phyloP scores from a whole-genome alignment of 2,113 vertebrate genomes.

The Columba livia region DNA sequence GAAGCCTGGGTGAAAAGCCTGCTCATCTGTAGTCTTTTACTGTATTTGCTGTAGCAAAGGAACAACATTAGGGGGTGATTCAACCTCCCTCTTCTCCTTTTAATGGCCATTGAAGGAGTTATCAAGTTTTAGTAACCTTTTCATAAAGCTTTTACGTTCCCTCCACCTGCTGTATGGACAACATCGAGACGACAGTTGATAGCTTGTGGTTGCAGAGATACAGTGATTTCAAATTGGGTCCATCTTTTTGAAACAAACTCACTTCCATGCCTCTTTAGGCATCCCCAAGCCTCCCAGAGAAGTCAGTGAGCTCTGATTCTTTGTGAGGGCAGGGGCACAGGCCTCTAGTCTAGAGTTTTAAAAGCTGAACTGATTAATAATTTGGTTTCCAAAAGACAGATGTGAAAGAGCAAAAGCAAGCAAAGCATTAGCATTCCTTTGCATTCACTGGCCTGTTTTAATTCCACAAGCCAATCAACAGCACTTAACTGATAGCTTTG shows the following conservation, averaged over 20 bases:
- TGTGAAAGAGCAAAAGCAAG: not conserved
- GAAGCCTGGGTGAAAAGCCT: not conserved
- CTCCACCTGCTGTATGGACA: too few relatives aligned
- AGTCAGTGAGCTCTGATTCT: not conserved
- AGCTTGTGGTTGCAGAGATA: too few relatives aligned
- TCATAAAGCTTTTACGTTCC: too few relatives aligned
- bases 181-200: too few relatives aligned
- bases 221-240: too few relatives aligned
- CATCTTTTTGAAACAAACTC: too few relatives aligned
- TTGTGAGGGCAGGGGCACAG: not conserved
- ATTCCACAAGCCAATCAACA: not conserved
- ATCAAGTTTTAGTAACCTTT: too few relatives aligned
- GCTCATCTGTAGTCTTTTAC: not conserved
- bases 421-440: not conserved
- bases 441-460: not conserved
- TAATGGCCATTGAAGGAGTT: not conserved
- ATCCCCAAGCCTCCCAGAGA: not conserved
- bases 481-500: not conserved
- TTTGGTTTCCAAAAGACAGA: not conserved
- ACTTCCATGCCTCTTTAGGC: not conserved
- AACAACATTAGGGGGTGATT: not conserved
- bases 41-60: not conserved
- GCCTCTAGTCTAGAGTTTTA: not conserved
- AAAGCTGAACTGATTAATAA: not conserved
- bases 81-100: not conserved